Percentiles rank a stretch among this genome's conserved stretches.
phyloP scores from a whole-genome alignment of 2,797 vertebrate genomes.

The Coregonus suidteri region DNA sequence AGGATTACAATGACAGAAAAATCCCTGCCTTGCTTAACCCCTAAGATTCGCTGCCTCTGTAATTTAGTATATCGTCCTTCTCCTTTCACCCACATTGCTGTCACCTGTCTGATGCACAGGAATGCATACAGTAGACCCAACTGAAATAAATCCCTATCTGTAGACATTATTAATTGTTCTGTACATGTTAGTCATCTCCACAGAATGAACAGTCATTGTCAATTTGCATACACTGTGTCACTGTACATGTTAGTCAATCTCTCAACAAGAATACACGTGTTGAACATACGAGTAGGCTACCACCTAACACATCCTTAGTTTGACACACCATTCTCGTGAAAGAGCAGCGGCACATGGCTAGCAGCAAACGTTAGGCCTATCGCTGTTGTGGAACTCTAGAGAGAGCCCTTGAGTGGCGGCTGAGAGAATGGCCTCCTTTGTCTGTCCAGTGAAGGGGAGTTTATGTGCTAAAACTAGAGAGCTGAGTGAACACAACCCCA shows the following conservation, averaged over 20 bases:
- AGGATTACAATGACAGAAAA: too few relatives aligned
- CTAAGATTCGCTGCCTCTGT: too few relatives aligned
- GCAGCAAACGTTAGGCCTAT: neutral
- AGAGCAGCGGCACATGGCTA: neutral
- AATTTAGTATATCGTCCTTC: too few relatives aligned
- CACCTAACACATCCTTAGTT: neutral
- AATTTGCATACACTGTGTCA: neutral
- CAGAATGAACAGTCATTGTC: neutral
- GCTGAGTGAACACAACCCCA: neutral
- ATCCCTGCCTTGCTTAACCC: neutral
- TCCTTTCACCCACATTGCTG: too few relatives aligned
- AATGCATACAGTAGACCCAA: neutral
- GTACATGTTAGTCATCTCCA: neutral
- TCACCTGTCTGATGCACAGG: too few relatives aligned
- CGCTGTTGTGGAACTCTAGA: neutral
- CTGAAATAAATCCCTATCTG: neutral
- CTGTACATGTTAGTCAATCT: neutral
- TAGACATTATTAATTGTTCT: neutral
- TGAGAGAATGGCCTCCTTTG: conserved; percentile 1
- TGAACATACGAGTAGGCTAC: neutral
- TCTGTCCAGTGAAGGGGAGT: conserved; percentile 11
- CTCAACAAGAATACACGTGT: too few relatives aligned
- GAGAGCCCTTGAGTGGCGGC: neutral
- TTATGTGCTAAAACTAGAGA: neutral
- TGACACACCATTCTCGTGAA: neutral